phyloP scores from a whole-genome alignment of 2,113 vertebrate genomes.

The Lepus europaeus region DNA sequence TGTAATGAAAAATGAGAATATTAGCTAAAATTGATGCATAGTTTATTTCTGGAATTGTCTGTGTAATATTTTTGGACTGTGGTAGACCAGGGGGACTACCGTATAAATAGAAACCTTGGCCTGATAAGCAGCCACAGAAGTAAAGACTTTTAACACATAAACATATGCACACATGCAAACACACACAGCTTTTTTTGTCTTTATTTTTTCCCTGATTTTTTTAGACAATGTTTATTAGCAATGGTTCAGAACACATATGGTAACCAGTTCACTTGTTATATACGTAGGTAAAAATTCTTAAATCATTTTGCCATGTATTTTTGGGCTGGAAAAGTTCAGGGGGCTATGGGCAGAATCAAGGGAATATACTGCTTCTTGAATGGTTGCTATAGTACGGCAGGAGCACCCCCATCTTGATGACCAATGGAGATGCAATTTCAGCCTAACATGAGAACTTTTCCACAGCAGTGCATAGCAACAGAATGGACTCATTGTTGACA shows the following conservation, averaged over 20 bases:
- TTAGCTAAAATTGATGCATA: no score
- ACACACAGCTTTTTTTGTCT: background rate
- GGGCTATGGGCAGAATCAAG: background rate
- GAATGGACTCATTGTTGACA: background rate
- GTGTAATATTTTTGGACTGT: background rate
- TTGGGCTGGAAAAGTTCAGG: background rate
- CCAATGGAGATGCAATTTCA: background rate
- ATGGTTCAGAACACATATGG: background rate
- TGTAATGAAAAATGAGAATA: background rate
- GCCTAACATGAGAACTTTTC: background rate
- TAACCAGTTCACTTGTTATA: background rate
- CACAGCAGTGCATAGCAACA: background rate
- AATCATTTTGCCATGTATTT: background rate
- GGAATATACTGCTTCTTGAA: background rate
- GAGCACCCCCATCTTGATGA: no score
- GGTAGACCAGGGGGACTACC: background rate
- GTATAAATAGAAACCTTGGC: background rate
- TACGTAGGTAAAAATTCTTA: background rate
- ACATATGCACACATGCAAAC: background rate
- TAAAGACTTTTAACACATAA: background rate
- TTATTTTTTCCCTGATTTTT: background rate
- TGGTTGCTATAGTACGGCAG: background rate
- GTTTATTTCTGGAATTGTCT: background rate
- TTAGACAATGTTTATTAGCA: background rate
- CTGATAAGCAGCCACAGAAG: background rate